Percentiles rank a stretch among this genome's conserved stretches.
These are phyloP conservation scores for Panopea generosa DNA, from an alignment of 2,888 invertebrate species.

Conservation along the genomic window DNA sequence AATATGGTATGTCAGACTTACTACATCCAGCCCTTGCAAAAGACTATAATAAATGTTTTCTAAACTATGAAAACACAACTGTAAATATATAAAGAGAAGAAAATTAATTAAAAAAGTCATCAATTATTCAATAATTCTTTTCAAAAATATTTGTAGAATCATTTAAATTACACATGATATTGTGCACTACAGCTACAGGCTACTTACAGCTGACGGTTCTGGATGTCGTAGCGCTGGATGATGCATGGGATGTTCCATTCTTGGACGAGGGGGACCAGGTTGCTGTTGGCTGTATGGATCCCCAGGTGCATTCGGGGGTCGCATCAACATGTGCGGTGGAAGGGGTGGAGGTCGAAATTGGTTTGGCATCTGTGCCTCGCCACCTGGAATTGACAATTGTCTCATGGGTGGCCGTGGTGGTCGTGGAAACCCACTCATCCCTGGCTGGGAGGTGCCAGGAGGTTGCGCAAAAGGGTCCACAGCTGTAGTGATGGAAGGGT, in stretches of 20 bases:
- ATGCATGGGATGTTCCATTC: constrained; percentile 63
- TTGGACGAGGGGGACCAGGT: constrained; percentile 55
- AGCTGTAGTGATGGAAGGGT: constrained; percentile 21
- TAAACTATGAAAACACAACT: not conserved
- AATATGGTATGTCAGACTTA: no score
- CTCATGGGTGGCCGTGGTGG: constrained; percentile 21
- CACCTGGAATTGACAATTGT: constrained; percentile 38
- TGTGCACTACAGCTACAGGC: no score
- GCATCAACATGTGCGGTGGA: constrained; percentile 40
- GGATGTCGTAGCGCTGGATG: constrained; percentile 51
- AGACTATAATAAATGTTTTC: not conserved
- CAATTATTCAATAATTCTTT: no score
- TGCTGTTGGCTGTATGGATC: constrained; percentile 49
- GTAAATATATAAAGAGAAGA: constrained; percentile 2
- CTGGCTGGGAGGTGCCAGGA: constrained; percentile 72
- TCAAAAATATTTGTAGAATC: no score
- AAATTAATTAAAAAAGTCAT: no score
- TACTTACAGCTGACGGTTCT: constrained; percentile 68
- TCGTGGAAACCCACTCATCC: constrained; percentile 21
- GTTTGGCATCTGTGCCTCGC: constrained; percentile 42
- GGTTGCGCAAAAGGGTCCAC: constrained; percentile 75
- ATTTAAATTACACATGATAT: no score
- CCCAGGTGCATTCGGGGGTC: constrained; percentile 34
- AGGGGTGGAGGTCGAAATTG: constrained; percentile 63
- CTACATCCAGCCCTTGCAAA: no score